Percentiles rank a stretch among this genome's conserved stretches.
Evolutionary conservation across 2,888 invertebrate species (phyloP).

Genomic region (Rhamnusium bicolor): DNA sequence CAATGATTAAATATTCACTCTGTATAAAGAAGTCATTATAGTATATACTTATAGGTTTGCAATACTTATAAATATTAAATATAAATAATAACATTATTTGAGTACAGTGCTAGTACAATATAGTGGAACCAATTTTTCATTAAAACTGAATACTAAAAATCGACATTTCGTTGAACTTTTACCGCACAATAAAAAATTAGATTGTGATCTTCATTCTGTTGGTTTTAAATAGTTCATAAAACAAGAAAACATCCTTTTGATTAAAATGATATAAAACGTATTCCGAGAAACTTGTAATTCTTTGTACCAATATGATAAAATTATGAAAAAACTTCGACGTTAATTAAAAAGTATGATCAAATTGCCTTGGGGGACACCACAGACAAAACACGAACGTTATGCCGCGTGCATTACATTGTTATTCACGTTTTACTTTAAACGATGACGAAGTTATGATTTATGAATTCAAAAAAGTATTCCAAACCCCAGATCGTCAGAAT

Average conservation of each 20-base stretch:
- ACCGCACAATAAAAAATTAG: conserved; percentile 12
- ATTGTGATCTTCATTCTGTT: neutral
- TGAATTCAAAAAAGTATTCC: conserved; percentile 4
- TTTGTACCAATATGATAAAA: conserved; percentile 19
- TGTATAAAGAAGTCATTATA: neutral
- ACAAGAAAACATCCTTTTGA: conserved; percentile 8
- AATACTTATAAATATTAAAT: too few relatives aligned
- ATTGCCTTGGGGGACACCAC: conserved; percentile 37
- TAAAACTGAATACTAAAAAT: neutral
- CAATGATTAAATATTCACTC: neutral
- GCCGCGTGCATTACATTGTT: conserved; percentile 39
- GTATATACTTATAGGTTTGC: too few relatives aligned
- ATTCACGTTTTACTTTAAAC: conserved; percentile 35
- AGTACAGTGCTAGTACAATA: too few relatives aligned
- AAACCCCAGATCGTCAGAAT: neutral
- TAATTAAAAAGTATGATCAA: conserved; percentile 48
- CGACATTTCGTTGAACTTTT: neutral
- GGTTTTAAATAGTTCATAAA: conserved; percentile 8
- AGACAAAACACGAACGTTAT: conserved; percentile 39
- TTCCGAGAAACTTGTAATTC: conserved; percentile 25
- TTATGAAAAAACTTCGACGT: conserved; percentile 27
- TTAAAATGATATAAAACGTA: conserved; percentile 13
- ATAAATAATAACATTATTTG: too few relatives aligned
- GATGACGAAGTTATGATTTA: conserved; percentile 28
- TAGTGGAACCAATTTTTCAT: neutral